Evolutionary conservation across 1,140 invertebrate species (phyloP).

Genomic region (Drosophila sturtevanti): DNA sequence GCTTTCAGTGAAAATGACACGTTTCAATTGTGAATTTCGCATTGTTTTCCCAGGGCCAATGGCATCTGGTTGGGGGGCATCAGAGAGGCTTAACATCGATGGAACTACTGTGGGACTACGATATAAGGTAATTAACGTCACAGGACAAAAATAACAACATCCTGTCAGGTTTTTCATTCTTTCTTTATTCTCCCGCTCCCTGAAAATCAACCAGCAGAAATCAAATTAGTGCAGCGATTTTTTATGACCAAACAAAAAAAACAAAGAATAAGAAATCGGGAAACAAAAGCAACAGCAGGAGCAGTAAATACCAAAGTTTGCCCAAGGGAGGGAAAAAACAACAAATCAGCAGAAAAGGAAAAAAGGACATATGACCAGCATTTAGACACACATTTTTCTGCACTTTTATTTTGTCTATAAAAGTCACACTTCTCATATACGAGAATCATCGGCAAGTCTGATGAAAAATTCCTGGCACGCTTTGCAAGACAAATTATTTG

Average conservation of each 20-base stretch:
- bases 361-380: constrained; percentile 49
- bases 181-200: constrained; percentile 41
- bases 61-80: constrained; percentile 28
- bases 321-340: constrained; percentile 39
- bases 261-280: not conserved
- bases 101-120: constrained; percentile 6
- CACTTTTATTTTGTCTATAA: constrained; percentile 51
- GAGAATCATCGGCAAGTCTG: constrained; percentile 26
- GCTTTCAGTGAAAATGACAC: constrained; percentile 63
- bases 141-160: constrained; percentile 8
- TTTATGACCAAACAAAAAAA: constrained; percentile 28
- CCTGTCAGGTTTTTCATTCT: constrained; percentile 1
- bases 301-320: not conserved
- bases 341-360: constrained; percentile 56
- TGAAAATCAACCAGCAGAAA: constrained; percentile 36
- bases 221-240: constrained; percentile 62
- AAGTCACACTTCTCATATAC: constrained; percentile 62
- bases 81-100: constrained; percentile 17
- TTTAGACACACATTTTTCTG: constrained; percentile 57
- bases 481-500: constrained; percentile 66
- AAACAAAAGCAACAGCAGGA: not conserved
- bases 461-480: constrained; percentile 70
- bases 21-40: constrained; percentile 51
- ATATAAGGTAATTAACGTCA: constrained; percentile 72
- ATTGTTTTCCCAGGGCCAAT: constrained; percentile 46